Base-by-base conservation (phyloP, 2,888 invertebrate species). In the Zonitis immaculata region DNA sequence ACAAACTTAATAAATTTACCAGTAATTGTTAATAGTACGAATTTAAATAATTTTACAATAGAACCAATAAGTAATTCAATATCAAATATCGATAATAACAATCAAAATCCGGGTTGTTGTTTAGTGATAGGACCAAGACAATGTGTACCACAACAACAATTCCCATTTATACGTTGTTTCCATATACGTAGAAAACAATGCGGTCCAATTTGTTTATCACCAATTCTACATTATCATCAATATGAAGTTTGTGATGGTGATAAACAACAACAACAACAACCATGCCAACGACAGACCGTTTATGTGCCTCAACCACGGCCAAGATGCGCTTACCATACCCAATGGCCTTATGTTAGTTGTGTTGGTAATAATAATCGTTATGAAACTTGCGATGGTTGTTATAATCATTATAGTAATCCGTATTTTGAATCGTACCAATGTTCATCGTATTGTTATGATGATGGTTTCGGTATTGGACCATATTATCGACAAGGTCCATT, bases 1-100 rank as follows among this genome's bases (percentile, higher is more conserved):
- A 76, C 76, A 0, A 75, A 77, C 51, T 45, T 73, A 6, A 69
- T 77, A 18, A 75, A 77, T 56, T 67, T 76, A 7, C 77, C 77
- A 0, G 71, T 77, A 22, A 65, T 63, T 20, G 57, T 77, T 3
- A 75, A 75, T 53, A 75, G 70, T 45, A 74, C 75, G 0, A 75
- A 76, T 50, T 57, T 67, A 8, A 75, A 77, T 52, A 76, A 76
- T 49, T 69, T 76, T 22, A 71, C 74, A 5, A 43, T 73, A 18
- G 54, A 56, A 14, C 55, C 61, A 20, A 54, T 30, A 1, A 2
- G 26, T 4, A 42, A 28, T n/a, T n/a, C 2, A 22, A 20, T 25
- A 27, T 39, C 16, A 26, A 16, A 35, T 28, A n/a, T 2, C 4
- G 4, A 28, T 11, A 45, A 28, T 12, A n/a, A n/a, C 44, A 25